phyloP scores from a whole-genome alignment of 2,888 invertebrate genomes.

The Netelia fuscicornis region DNA sequence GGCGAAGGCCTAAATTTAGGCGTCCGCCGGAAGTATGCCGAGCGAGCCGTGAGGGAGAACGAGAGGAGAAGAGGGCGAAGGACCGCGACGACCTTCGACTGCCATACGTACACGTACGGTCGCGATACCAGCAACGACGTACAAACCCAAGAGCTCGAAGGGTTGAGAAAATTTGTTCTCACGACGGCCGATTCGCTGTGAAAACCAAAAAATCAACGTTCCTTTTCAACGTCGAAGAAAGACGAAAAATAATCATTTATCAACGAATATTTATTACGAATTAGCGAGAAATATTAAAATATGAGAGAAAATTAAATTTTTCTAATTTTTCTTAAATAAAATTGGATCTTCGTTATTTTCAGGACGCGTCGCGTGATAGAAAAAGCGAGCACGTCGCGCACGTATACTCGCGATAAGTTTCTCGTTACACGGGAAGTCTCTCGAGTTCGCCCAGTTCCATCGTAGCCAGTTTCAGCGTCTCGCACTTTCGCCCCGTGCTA shows the following conservation, averaged over 20 bases:
- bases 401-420: conserved; percentile 25
- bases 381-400: conserved; percentile 29
- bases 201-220: too few species aligned
- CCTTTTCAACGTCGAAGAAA: too few species aligned
- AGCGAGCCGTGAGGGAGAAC: conserved; percentile 55
- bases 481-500: neutral
- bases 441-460: conserved; percentile 24
- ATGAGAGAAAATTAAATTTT: neutral
- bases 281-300: too few species aligned
- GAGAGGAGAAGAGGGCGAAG: conserved; percentile 54
- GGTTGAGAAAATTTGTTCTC: conserved; percentile 11
- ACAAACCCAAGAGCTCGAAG: neutral
- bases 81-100: conserved; percentile 62
- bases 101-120: conserved; percentile 4
- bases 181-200: too few species aligned
- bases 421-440: conserved; percentile 52
- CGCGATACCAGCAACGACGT: neutral
- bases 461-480: too few species aligned
- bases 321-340: neutral
- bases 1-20: conserved; percentile 78
- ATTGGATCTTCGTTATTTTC: conserved; percentile 10
- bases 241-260: too few species aligned
- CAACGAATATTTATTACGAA: too few species aligned
- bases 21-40: conserved; percentile 75
- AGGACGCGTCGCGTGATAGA: neutral